phyloP scores from a whole-genome alignment of 2,888 invertebrate genomes.

The Aphrophora alni region DNA sequence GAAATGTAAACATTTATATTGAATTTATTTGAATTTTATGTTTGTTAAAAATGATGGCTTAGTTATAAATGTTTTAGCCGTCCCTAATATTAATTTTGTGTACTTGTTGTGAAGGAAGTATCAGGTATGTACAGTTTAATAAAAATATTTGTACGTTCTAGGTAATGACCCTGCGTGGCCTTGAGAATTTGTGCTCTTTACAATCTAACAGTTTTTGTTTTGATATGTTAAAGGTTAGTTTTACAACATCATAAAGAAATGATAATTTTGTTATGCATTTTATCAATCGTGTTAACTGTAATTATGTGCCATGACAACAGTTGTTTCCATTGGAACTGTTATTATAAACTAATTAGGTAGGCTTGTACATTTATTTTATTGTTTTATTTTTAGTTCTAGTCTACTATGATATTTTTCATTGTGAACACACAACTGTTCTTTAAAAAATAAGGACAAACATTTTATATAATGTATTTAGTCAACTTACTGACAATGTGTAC shows the following conservation, averaged over 20 bases:
- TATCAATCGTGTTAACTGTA: no score
- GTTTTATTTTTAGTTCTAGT: no score
- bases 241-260: not conserved
- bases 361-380: no score
- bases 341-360: no score
- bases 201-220: not conserved
- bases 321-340: no score
- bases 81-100: not conserved
- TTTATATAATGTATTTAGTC: no score
- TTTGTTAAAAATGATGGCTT: not conserved
- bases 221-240: not conserved
- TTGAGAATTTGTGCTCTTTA: not conserved
- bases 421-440: no score
- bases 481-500: no score
- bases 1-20: not conserved
- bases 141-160: not conserved
- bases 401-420: no score
- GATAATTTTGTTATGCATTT: no score
- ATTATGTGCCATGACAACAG: no score
- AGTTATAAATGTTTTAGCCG: not conserved
- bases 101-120: not conserved
- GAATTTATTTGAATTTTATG: not conserved
- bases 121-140: not conserved
- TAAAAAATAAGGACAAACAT: no score
- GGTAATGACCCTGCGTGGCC: slow-evolving; percentile 1